Evolutionary conservation across 2,113 vertebrate genomes (phyloP), one percentile per base, ranked within the genome.

Genomic region (Bettongia penicillata): DNA sequence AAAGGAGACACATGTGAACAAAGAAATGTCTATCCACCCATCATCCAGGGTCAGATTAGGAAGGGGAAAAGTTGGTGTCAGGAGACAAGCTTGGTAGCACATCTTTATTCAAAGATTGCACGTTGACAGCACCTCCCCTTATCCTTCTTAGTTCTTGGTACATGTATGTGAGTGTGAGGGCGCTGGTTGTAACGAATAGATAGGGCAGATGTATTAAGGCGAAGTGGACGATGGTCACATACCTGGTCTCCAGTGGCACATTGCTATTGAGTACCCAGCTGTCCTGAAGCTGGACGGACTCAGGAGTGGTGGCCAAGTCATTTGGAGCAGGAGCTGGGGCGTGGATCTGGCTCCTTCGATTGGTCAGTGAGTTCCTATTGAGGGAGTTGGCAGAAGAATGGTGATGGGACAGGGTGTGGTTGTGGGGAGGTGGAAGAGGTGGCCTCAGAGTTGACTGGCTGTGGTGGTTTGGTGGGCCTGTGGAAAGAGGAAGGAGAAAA

Each of bases 191-290:
- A 37, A 43, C 23, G 68, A 22, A 77, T n/a, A 77, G 1, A 43
- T 8, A 8, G 0, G 0, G 0, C 61, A n/a, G 68, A 19, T 0
- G 11, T 7, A 7, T 61, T 51, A 16, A 14, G 1, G 0, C 5
- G 50, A 52, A 52, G 10, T 0, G 0, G 0, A 26, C 0, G 1
- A 14, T 0, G 2, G 89, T 0, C 16, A 98, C 98, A 97, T 98
- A 99, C 99, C 99, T 99, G 97, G 99, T 99, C 98, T 99, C 99
- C 25, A 99, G 99, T 0, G 99, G 99, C 94, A 99, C 99, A 48
- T 99, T 99, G 98, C 99, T 99, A 98, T 99, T 99, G 91, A 99
- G 99, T 93, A 99, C 99, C 99, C 99, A 99, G 99, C 99, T 99
- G 99, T 99, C 99, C 98, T 99, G 99, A 93, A 99, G 99, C 99